phyloP scores from a whole-genome alignment of 2,113 vertebrate genomes.

The Lycaon pictus region DNA sequence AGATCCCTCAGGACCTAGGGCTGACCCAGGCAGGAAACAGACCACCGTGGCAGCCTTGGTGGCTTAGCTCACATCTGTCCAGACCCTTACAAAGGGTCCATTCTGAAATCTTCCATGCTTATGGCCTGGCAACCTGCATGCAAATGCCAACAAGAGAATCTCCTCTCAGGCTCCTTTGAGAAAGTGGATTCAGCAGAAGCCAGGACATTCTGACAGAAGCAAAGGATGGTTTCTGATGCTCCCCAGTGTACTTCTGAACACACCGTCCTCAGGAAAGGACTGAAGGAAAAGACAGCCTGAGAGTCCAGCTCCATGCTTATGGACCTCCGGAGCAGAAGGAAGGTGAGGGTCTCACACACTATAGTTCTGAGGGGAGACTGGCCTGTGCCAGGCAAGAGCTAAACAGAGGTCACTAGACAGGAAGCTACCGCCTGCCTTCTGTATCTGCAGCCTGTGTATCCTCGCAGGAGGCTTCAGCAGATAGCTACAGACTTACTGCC shows the following conservation, averaged over 20 bases:
- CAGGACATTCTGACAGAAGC: neutral
- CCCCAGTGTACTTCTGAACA: neutral
- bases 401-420: neutral
- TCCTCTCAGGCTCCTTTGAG: neutral
- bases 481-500: neutral
- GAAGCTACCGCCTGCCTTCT: neutral
- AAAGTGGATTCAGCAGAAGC: neutral
- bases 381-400: neutral
- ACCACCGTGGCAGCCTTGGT: neutral
- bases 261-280: neutral
- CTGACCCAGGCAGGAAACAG: neutral
- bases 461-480: neutral
- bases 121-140: too few species aligned
- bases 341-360: neutral
- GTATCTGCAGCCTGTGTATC: rapidly evolving
- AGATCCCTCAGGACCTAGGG: neutral
- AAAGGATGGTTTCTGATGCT: neutral
- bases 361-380: neutral
- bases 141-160: neutral
- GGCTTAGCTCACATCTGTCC: neutral
- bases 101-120: neutral
- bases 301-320: neutral
- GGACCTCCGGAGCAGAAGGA: neutral
- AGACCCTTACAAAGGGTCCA: neutral
- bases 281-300: neutral